Evolutionary conservation across 2,888 invertebrate species (phyloP), one percentile per base, ranked within the genome.

Genomic region (Dryocosmus kuriphilus): DNA sequence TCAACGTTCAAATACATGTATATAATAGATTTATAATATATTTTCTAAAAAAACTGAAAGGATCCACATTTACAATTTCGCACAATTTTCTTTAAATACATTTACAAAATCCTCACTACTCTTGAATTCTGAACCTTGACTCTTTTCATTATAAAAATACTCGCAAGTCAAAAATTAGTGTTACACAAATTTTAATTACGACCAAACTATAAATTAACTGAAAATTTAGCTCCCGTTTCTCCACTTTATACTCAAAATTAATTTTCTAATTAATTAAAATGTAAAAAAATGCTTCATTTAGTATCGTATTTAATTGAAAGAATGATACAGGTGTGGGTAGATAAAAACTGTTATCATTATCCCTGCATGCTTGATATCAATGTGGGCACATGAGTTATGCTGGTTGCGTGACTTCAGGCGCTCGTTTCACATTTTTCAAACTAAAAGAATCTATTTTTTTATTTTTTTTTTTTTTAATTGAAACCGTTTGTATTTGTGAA

Each of bases 1-100:
- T 85, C 83, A 82, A 79, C 75, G 65, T 67, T 38, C 67, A 55
- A 24, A 11, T 61, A 57, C 57, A 51, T 35, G 30, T 63, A 51
- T 63, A 51, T 71, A 71, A 51, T 51, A 32, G 51, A 51, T 30
- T 24, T 30, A n/a, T 67, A 27, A 67, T 67, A 46, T 67, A 41
- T 24, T 67, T 67, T 16, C 19, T 46, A 16, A 32, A 32, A 71
- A 71, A 30, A 71, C n/a, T 11, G 9, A 22, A 55, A 22, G 8
- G 11, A 19, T 55, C 9, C 9, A 55, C 3, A 55, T 22, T 55
- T 9, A 9, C 9, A 11, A 55, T 55, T n/a, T 2, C 8, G 9
- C 8, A n/a, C n/a, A n/a, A 19, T n/a, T n/a, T n/a, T 5, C 7
- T 51, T 51, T n/a, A n/a, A 51, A 51, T 51, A 51, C 16, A n/a